Percentiles rank a stretch among this genome's conserved stretches.
Evolutionary conservation across 2,113 vertebrate genomes (phyloP).

Genomic region (Etia nguti): DNA sequence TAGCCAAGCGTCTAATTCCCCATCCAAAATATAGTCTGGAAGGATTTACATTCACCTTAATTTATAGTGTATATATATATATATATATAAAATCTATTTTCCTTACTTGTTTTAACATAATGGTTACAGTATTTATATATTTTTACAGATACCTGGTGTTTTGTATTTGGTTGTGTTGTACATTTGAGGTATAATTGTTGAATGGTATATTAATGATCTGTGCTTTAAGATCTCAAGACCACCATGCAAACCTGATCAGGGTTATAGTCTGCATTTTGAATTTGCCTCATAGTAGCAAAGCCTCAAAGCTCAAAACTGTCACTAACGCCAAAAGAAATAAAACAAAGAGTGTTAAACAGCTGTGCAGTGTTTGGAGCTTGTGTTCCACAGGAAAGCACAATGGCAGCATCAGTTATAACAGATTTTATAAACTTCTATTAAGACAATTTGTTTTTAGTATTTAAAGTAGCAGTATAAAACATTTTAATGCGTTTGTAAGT

Average conservation of each 20-base stretch:
- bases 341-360: neutral
- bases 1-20: neutral
- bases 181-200: neutral
- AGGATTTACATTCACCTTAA: no score
- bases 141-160: no score
- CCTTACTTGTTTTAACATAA: no score
- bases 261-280: neutral
- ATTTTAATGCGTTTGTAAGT: neutral
- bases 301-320: neutral
- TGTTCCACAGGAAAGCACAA: neutral
- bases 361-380: neutral
- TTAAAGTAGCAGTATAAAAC: neutral
- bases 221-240: neutral
- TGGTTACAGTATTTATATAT: neutral
- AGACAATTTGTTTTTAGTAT: neutral
- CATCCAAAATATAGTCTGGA: neutral
- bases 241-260: neutral
- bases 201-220: neutral
- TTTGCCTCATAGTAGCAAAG: neutral
- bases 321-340: neutral
- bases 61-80: no score
- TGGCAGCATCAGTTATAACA: neutral
- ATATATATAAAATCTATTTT: no score
- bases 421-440: neutral
- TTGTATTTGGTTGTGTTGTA: neutral